Conservation (phyloP, 2,113 vertebrate species). For the Cololabis saira region DNA sequence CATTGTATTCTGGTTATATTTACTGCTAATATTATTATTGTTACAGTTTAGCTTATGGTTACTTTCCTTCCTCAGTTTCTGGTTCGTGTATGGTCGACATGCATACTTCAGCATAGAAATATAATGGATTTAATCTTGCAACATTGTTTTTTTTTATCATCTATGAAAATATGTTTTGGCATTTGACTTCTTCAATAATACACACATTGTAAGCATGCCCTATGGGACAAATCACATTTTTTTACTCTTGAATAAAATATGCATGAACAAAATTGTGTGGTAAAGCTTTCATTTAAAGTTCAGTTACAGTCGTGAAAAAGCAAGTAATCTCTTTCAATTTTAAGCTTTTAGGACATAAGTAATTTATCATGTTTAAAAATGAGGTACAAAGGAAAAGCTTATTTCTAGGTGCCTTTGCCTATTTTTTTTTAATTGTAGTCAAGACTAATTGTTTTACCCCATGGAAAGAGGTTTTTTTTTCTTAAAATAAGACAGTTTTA, state of each 20-base stretch:
- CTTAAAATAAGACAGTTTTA: too few relatives aligned
- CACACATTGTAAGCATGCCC: conserved; percentile 89
- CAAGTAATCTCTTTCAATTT: too few relatives aligned
- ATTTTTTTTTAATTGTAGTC: too few relatives aligned
- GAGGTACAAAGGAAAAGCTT: too few relatives aligned
- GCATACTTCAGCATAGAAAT: conserved; percentile 83
- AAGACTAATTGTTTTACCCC: too few relatives aligned
- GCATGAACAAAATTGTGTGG: conserved; percentile 81
- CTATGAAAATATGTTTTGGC: conserved; percentile 85
- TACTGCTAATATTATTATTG: conserved; percentile 83
- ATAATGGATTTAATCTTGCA: conserved; percentile 85
- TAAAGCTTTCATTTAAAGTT: neutral
- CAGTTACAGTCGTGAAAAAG: neutral
- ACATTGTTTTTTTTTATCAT: conserved; percentile 85
- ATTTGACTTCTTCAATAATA: conserved; percentile 86
- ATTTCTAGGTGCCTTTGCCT: too few relatives aligned
- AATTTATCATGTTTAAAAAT: too few relatives aligned
- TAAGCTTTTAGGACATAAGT: too few relatives aligned
- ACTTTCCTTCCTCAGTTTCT: conserved; percentile 82
- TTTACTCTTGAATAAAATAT: conserved; percentile 93
- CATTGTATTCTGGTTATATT: conserved; percentile 84
- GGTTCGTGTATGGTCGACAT: conserved; percentile 84
- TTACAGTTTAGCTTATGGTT: conserved; percentile 82
- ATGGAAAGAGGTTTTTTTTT: too few relatives aligned
- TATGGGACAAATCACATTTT: conserved; percentile 89